Percentiles rank a stretch among this genome's conserved stretches.
phyloP scores from a whole-genome alignment of 2,797 vertebrate species.

The Chromobotia macracanthus region DNA sequence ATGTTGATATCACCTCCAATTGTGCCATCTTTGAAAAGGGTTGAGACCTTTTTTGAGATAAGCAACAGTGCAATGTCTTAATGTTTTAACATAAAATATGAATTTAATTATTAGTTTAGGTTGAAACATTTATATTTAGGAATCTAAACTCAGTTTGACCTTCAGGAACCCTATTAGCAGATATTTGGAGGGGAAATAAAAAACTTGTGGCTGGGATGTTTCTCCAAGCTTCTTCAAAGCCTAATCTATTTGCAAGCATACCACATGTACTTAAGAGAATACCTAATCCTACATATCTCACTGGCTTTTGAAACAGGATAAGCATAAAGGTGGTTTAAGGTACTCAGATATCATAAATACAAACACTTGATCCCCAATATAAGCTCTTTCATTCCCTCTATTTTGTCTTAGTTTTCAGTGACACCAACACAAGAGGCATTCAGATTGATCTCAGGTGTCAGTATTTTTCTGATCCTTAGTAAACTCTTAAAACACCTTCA shows the following conservation, averaged over 20 bases:
- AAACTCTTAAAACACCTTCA: constrained; percentile 8
- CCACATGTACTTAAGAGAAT: constrained; percentile 25
- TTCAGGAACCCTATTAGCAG: background rate
- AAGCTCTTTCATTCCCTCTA: constrained; percentile 12
- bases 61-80: constrained; percentile 32
- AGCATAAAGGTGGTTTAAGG: constrained; percentile 26
- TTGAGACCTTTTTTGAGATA: constrained; percentile 81
- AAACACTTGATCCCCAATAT: constrained; percentile 3
- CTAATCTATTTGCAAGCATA: constrained; percentile 8
- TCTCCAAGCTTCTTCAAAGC: constrained; percentile 25
- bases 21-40: constrained; percentile 89
- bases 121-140: background rate
- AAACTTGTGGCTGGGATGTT: constrained; percentile 1
- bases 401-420: constrained; percentile 27
- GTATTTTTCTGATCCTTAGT: background rate
- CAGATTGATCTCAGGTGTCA: constrained; percentile 4
- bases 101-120: background rate
- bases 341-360: constrained; percentile 34
- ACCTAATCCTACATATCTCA: constrained; percentile 10
- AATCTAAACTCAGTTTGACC: constrained; percentile 10
- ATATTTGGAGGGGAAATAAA: constrained; percentile 15
- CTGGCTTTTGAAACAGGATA: constrained; percentile 14
- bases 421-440: background rate
- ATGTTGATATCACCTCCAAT: constrained; percentile 92
- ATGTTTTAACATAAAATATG: background rate